A percentile compares a stretch with the other conserved stretches of the same genome.
Conservation (phyloP, 2,797 vertebrate species). For the Phrynocephalus forsythii region DNA sequence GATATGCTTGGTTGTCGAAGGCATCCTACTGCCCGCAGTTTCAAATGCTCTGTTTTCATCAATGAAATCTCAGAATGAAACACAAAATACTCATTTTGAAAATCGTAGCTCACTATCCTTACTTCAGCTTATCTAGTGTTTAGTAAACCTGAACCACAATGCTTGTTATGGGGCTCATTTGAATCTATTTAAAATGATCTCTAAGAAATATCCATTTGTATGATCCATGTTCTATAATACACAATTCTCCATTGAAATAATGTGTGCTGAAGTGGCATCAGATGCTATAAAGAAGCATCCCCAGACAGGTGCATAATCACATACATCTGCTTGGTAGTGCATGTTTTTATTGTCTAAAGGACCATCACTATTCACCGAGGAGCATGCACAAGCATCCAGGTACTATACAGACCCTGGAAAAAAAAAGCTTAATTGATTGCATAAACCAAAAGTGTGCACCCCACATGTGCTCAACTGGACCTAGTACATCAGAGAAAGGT, state of each 20-base stretch:
- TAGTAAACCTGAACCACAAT: conserved; percentile 28
- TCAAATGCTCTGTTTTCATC: conserved; percentile 71
- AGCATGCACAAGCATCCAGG: neutral
- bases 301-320: neutral
- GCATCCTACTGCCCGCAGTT: conserved; percentile 64
- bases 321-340: neutral
- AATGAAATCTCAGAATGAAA: conserved; percentile 73
- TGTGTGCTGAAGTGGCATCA: neutral
- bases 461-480: neutral
- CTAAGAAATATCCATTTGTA: conserved; percentile 39
- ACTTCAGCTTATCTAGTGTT: conserved; percentile 30
- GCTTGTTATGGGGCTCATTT: conserved; percentile 14
- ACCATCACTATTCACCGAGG: neutral
- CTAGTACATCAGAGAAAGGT: neutral
- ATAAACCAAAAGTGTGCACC: neutral
- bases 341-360: neutral
- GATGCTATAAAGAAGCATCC: neutral
- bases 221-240: conserved; percentile 37
- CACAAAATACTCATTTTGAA: conserved; percentile 59
- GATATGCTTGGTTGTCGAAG: conserved; percentile 71
- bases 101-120: conserved; percentile 39
- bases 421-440: neutral
- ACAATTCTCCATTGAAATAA: conserved; percentile 39
- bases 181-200: conserved; percentile 42
- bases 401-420: neutral